Evolutionary conservation across 1,140 invertebrate species (phyloP), one percentile per base, ranked within the genome.

Genomic region (Platyscapa corneri): DNA sequence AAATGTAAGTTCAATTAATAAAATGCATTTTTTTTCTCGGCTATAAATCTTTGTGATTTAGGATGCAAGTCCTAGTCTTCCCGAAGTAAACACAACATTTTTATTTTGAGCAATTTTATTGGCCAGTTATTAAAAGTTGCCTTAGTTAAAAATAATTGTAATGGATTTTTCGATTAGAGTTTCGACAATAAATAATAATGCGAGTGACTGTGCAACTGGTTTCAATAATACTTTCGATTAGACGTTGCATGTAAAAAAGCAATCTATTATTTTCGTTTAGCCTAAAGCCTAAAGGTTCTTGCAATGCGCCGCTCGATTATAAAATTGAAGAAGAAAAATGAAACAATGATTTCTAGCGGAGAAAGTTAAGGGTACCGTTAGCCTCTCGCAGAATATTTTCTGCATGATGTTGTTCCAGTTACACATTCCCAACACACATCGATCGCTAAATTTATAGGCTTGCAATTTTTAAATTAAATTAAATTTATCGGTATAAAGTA

Each of bases 241-340:
- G 80, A 60, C 20, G n/a, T 67, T 32, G 42, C 60, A 16, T 32
- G 64, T 70, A 81, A 70, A 81, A 79, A 81, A 30, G 77, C 56
- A 42, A 30, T 80, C 30, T 67, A 80, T 80, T 80, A 80, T 65
- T 67, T 80, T 67, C 39, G 23, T 32, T 67, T 67, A 7, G 78
- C 78, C 64, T 20, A n/a, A 42, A 34, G 56, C 56, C 60, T n/a
- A 18, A 32, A 27, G 64, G 27, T 46, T 20, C n/a, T 67, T 30
- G 60, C 27, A 67, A 67, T 27, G 10, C 39, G 32, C 64, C 34
- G 32, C 18, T 64, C n/a, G 30, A 79, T 79, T 79, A 64, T 18
- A 79, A 60, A 79, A 60, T 56, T 39, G 6, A 37, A 56, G 56
- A 60, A 37, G 32, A 60, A 64, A 64, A 60, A 60, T 20, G n/a